Conservation (phyloP, 2,113 vertebrate genomes). For the Pygoscelis adeliae region DNA sequence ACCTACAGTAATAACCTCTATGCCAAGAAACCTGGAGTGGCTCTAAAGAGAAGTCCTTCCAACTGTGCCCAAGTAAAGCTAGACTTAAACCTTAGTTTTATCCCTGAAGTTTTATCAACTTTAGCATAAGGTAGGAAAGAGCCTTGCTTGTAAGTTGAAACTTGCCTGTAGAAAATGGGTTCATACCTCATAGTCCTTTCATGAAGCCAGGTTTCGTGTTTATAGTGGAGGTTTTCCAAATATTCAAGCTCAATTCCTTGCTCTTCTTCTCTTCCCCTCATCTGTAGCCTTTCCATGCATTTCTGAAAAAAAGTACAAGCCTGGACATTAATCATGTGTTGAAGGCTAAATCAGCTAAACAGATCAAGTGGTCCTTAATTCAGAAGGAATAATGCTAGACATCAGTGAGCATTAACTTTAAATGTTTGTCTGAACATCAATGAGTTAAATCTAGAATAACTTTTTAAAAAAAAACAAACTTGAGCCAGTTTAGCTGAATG, state of each 20-base stretch:
- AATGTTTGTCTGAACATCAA: not conserved
- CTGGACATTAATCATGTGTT: not conserved
- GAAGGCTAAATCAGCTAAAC: not conserved
- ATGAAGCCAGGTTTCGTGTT: constrained; percentile 84
- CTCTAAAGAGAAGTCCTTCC: not conserved
- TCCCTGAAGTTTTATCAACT: not conserved
- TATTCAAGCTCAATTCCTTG: constrained; percentile 85
- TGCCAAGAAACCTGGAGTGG: not conserved
- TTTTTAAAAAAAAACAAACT: not conserved
- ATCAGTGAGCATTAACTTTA: not conserved
- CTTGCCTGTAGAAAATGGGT: not conserved
- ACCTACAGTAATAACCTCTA: not conserved
- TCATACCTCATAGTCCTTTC: constrained; percentile 78
- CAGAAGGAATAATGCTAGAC: not conserved
- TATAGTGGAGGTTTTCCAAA: constrained; percentile 85
- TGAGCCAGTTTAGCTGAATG: not conserved
- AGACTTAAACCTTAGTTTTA: not conserved
- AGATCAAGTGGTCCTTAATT: not conserved
- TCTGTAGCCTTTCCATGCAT: constrained; percentile 84
- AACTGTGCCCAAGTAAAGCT: not conserved
- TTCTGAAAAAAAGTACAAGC: constrained; percentile 61
- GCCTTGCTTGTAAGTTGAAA: not conserved
- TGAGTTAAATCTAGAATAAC: not conserved
- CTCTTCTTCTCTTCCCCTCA: constrained; percentile 81
- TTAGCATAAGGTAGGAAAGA: not conserved